These are phyloP conservation scores for Oenanthe melanoleuca DNA, from an alignment of 2,113 vertebrate species.

Conservation along the genomic window DNA sequence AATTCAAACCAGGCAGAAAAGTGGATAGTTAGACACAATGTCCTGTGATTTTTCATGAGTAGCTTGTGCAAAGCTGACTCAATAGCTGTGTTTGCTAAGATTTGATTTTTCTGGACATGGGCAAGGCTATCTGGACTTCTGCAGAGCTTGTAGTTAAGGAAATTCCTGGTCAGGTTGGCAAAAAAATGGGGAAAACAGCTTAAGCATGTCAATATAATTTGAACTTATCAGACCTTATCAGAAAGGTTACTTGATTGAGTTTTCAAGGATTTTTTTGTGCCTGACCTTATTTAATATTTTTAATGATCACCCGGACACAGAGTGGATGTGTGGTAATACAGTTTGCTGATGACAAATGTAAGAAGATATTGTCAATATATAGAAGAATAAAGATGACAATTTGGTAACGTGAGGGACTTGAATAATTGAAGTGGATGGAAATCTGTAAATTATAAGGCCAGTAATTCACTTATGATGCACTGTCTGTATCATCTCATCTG, in stretches of 20 bases:
- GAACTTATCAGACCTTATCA: not conserved
- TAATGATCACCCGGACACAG: not conserved
- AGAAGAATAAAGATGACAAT: not conserved
- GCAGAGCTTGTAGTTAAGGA: not conserved
- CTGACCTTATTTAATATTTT: not conserved
- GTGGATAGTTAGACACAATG: not conserved
- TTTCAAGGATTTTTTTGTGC: not conserved
- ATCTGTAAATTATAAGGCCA: not conserved
- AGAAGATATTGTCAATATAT: not conserved
- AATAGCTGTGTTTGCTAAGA: not conserved
- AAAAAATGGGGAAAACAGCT: not conserved
- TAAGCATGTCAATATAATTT: not conserved
- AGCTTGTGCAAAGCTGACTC: not conserved
- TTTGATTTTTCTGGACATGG: not conserved
- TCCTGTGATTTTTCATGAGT: not conserved
- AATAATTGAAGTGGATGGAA: not conserved
- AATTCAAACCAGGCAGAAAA: not conserved
- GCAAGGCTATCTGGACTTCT: not conserved
- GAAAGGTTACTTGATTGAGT: not conserved
- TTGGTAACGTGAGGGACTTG: not conserved
- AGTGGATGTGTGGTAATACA: not conserved
- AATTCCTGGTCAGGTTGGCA: not conserved
- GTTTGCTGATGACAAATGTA: not conserved
- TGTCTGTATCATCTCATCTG: not conserved
- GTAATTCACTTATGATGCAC: not conserved